Evolutionary conservation across 37 sponge, comb jelly and placozoan genomes (phyloP).

Genomic region (Axinella damicornis): DNA sequence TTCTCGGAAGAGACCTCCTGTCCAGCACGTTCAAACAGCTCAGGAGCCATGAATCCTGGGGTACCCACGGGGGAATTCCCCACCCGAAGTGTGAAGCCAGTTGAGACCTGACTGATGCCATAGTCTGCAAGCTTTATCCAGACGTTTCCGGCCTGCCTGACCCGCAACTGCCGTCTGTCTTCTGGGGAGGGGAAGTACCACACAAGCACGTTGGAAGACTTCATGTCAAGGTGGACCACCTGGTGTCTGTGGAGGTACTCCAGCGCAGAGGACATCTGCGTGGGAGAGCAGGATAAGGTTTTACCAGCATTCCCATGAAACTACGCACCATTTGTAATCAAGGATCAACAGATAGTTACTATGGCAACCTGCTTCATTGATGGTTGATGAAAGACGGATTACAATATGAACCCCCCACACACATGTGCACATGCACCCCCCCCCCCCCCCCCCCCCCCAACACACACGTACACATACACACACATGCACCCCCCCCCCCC

Average conservation of each 20-base stretch:
- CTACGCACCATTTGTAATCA: no score
- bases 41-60: constrained; percentile 94
- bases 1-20: constrained; percentile 65
- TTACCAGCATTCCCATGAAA: no score
- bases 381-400: no score
- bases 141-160: constrained; percentile 65
- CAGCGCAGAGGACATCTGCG: constrained; percentile 80
- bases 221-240: constrained; percentile 89
- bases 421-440: no score
- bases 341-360: no score
- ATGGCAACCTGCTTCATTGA: no score
- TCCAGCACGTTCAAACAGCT: constrained; percentile 61
- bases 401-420: no score
- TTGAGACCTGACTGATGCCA: constrained; percentile 76
- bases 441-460: no score
- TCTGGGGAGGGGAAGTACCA: constrained; percentile 83
- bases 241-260: constrained; percentile 84
- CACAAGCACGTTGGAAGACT: constrained; percentile 87
- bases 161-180: constrained; percentile 3
- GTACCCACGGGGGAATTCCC: constrained; percentile 72
- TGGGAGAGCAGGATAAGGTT: no score
- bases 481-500: no score
- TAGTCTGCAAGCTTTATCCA: constrained; percentile 85
- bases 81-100: constrained; percentile 57
- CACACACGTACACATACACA: no score